A percentile compares a stretch with the other conserved stretches of the same genome.
Conservation (phyloP, 2,797 vertebrate species). For the Erethizon dorsatum region DNA sequence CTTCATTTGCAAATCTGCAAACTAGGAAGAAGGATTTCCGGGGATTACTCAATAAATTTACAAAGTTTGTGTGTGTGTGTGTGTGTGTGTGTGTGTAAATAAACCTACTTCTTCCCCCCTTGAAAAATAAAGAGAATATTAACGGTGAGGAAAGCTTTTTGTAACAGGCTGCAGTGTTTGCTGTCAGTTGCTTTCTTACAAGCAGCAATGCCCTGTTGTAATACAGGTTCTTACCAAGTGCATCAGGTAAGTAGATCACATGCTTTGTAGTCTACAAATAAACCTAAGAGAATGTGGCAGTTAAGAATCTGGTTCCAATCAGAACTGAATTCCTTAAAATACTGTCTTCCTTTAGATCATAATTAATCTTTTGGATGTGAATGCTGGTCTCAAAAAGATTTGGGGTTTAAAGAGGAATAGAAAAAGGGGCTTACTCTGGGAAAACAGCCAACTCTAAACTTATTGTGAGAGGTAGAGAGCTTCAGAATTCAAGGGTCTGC, state of each 20-base stretch:
- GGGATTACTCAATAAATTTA: constrained; percentile 59
- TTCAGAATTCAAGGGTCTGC: constrained; percentile 29
- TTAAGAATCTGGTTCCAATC: constrained; percentile 59
- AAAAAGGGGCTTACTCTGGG: neutral
- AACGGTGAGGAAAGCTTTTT: constrained; percentile 29
- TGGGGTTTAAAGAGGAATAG: constrained; percentile 62
- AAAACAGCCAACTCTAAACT: constrained; percentile 5
- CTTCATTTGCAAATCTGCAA: constrained; percentile 65
- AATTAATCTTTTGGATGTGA: constrained; percentile 39
- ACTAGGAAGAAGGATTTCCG: constrained; percentile 55
- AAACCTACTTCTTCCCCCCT: neutral
- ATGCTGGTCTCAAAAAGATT: constrained; percentile 46
- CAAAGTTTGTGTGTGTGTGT: neutral
- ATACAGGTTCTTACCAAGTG: constrained; percentile 29
- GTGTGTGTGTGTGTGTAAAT: neutral
- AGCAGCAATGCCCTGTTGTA: neutral
- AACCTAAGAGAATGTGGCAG: neutral
- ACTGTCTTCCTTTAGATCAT: constrained; percentile 27
- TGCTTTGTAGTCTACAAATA: constrained; percentile 30
- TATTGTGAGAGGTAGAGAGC: constrained; percentile 41
- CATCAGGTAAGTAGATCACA: constrained; percentile 34
- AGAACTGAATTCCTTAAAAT: constrained; percentile 68
- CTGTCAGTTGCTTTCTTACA: constrained; percentile 3
- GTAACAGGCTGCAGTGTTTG: constrained; percentile 34
- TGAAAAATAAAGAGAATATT: constrained; percentile 51